Percentiles rank a stretch among this genome's conserved stretches.
phyloP scores from a whole-genome alignment of 2,797 vertebrate species.

The Chelon auratus region DNA sequence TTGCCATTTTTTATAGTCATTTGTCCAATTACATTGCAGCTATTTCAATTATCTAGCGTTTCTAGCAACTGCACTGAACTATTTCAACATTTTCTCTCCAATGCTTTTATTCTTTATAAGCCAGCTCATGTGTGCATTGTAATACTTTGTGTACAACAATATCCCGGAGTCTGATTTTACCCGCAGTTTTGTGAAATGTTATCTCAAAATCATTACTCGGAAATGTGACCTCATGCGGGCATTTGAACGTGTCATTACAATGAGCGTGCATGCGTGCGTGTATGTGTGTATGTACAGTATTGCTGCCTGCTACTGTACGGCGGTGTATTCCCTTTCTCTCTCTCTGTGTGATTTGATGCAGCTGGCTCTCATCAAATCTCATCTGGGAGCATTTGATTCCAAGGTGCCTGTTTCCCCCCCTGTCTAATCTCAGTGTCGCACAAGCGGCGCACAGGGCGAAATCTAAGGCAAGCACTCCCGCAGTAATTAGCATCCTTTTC shows the following conservation, averaged over 20 bases:
- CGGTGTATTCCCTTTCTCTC: slow-evolving; percentile 56
- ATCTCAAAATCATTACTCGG: slow-evolving; percentile 75
- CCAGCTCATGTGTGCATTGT: slow-evolving; percentile 10
- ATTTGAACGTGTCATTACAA: slow-evolving; percentile 48
- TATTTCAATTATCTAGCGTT: not conserved
- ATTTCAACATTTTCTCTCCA: not conserved
- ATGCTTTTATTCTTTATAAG: not conserved
- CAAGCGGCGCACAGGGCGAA: slow-evolving; percentile 80
- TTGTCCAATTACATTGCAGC: not conserved
- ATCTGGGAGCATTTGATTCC: slow-evolving; percentile 86
- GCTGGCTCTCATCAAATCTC: slow-evolving; percentile 84
- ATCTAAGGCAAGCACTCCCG: slow-evolving; percentile 69
- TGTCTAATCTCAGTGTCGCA: slow-evolving; percentile 79
- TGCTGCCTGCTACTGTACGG: slow-evolving; percentile 71
- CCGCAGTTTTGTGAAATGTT: slow-evolving; percentile 62
- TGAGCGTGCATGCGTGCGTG: slow-evolving; percentile 13
- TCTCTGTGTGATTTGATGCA: slow-evolving; percentile 72
- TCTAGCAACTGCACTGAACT: not conserved
- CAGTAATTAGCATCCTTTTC: slow-evolving; percentile 81
- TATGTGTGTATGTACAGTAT: slow-evolving; percentile 38
- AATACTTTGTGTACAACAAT: slow-evolving; percentile 36
- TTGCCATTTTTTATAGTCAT: not conserved
- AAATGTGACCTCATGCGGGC: slow-evolving; percentile 66
- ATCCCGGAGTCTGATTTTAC: slow-evolving; percentile 55
- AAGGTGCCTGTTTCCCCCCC: slow-evolving; percentile 81